phyloP scores from a whole-genome alignment of 23 tunicate genomes.

The Ascidia mentula region DNA sequence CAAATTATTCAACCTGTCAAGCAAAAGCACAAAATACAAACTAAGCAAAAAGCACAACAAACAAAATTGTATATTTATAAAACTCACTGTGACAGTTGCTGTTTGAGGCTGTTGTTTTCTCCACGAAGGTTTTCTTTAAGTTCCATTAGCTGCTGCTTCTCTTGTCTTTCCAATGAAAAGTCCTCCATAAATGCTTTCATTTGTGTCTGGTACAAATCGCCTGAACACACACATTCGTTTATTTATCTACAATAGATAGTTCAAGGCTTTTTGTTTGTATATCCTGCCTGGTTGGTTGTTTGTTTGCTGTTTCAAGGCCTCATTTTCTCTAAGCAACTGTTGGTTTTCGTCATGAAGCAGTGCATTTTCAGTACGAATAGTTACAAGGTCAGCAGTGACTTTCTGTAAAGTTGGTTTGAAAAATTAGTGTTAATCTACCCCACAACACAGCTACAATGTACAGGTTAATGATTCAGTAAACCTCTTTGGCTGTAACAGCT shows the following conservation, averaged over 20 bases:
- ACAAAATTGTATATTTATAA: neutral
- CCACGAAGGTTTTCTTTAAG: neutral
- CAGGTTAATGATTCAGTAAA: too few species aligned
- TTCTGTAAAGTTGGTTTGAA: neutral
- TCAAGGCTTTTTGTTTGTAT: neutral
- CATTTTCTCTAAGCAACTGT: neutral
- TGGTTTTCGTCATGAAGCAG: neutral
- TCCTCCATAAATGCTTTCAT: constrained; percentile 4
- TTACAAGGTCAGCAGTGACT: neutral
- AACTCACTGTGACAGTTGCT: neutral
- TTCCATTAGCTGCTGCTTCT: neutral
- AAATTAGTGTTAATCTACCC: neutral
- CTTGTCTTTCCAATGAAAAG: neutral
- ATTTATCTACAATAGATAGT: neutral
- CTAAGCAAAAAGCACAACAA: neutral
- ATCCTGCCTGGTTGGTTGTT: neutral
- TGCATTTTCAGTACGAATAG: neutral
- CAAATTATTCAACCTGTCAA: neutral
- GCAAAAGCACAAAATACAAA: too few species aligned
- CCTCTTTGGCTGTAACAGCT: constrained; percentile 1
- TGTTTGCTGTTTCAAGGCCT: neutral
- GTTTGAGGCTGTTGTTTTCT: neutral
- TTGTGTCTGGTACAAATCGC: neutral
- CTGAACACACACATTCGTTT: too few species aligned
- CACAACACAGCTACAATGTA: too few species aligned